Conservation (phyloP, 2,113 vertebrate genomes). For the Meriones unguiculatus region DNA sequence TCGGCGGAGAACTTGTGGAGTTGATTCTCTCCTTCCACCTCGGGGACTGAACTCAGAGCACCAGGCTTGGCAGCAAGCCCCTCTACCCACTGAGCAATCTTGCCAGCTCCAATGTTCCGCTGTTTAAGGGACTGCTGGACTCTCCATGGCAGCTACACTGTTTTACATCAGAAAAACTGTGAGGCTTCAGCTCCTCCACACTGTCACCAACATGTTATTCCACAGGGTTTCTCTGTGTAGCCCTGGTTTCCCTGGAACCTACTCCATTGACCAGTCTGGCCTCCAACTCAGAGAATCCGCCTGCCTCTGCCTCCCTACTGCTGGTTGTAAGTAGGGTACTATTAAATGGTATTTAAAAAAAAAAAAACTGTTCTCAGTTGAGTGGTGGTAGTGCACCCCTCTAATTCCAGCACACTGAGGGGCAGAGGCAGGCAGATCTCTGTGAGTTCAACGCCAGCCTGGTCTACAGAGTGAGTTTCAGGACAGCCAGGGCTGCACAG, state of each 20-base stretch:
- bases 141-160: not conserved
- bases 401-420: not conserved
- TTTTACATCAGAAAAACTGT: not conserved
- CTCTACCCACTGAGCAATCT: too few species aligned
- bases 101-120: accelerated
- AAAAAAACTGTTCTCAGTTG: not conserved
- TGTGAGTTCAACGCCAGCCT: not conserved
- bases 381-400: not conserved
- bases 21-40: not conserved
- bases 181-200: not conserved
- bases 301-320: not conserved
- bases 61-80: not conserved
- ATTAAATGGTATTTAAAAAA: not conserved
- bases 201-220: not conserved
- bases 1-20: not conserved
- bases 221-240: not conserved
- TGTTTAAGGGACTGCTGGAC: not conserved
- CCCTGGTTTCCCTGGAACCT: not conserved
- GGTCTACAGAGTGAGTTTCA: not conserved
- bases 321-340: not conserved
- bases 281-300: not conserved
- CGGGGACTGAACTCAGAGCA: not conserved
- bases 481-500: not conserved
- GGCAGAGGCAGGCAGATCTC: not conserved
- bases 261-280: not conserved